phyloP scores from a whole-genome alignment of 64 coral and sea anemone genomes.

The Actinia tenebrosa region DNA sequence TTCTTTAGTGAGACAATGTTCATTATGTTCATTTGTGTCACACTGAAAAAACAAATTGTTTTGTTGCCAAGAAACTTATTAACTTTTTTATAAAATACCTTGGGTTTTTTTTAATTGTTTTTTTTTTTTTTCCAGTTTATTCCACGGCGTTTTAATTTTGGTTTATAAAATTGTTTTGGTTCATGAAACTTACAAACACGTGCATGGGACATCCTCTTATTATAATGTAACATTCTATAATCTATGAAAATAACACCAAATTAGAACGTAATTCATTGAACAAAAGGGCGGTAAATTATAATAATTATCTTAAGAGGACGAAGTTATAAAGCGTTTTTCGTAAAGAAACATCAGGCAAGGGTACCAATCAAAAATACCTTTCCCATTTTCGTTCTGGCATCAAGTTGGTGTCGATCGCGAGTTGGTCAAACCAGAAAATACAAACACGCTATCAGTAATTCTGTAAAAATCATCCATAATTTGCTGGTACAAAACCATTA shows the following conservation, averaged over 20 bases:
- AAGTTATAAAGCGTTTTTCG: not conserved
- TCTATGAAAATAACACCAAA: conserved; percentile 2
- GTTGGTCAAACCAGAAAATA: too few species aligned
- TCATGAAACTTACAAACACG: not conserved
- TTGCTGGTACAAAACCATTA: not conserved
- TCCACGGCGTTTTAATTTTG: not conserved
- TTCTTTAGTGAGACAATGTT: not conserved
- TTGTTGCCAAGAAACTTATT: not conserved
- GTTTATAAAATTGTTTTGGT: not conserved
- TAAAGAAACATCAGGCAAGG: not conserved
- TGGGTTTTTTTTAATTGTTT: not conserved
- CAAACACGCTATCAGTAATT: too few species aligned
- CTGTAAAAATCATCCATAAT: too few species aligned
- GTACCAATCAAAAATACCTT: too few species aligned
- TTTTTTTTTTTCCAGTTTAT: not conserved
- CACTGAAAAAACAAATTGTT: not conserved
- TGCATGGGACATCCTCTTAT: not conserved
- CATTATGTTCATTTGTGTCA: not conserved
- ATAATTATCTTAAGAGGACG: not conserved
- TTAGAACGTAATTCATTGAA: not conserved
- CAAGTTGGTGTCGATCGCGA: too few species aligned
- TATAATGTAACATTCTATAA: not conserved
- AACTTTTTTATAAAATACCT: not conserved
- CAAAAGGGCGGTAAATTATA: conserved; percentile 4
- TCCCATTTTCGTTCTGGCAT: too few species aligned